Conservation (phyloP, 1,140 invertebrate species). For the Magallana angulata region DNA sequence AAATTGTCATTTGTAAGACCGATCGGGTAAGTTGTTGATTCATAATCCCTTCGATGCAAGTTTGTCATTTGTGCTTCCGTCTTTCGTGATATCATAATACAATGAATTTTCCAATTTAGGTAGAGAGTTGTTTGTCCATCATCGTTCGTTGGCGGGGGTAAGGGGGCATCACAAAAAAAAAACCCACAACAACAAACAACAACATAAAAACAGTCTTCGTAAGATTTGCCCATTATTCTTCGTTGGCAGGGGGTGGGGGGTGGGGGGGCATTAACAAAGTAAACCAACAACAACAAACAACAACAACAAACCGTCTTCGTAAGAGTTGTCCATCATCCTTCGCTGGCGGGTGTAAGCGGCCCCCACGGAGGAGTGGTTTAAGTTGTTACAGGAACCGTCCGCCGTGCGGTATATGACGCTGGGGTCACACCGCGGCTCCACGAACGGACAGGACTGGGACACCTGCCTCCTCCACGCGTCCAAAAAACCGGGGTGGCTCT, state of each 20-base stretch:
- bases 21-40: too few species aligned
- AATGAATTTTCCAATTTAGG: too few species aligned
- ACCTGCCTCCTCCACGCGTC: constrained; percentile 55
- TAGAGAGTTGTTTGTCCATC: too few species aligned
- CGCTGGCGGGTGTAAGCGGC: constrained; percentile 79
- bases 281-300: not conserved
- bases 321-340: constrained; percentile 57
- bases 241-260: too few species aligned
- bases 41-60: too few species aligned
- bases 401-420: constrained; percentile 70
- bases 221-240: too few species aligned
- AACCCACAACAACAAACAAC: not conserved
- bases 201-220: not conserved
- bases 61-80: too few species aligned
- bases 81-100: too few species aligned
- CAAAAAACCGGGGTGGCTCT: constrained; percentile 41
- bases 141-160: too few species aligned
- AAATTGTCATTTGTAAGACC: too few species aligned
- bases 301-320: constrained; percentile 46
- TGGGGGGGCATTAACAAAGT: not conserved
- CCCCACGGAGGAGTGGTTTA: constrained; percentile 88
- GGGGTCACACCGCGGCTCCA: constrained; percentile 55
- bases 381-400: constrained; percentile 94
- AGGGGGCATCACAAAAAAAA: not conserved
- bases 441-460: constrained; percentile 52